Evolutionary conservation across 2,797 vertebrate species (phyloP).

Genomic region (Pteronotus mesoamericanus): DNA sequence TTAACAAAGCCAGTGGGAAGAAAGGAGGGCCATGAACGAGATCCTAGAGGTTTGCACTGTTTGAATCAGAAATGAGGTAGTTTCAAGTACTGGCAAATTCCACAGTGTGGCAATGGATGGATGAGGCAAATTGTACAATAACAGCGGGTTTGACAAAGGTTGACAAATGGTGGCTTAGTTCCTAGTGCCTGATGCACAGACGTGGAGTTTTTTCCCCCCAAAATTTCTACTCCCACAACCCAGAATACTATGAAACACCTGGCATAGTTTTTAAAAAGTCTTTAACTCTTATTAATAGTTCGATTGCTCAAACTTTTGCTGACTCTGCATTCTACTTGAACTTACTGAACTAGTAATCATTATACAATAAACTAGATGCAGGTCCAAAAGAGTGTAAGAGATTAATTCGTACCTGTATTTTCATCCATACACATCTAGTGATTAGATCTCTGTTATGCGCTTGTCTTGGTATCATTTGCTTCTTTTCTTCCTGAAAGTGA

Average conservation of each 20-base stretch:
- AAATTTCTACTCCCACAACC: not conserved
- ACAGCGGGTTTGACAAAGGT: not conserved
- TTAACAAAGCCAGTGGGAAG: not conserved
- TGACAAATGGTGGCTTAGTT: no score
- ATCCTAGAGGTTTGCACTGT: not conserved
- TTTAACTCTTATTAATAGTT: not conserved
- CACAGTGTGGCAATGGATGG: not conserved
- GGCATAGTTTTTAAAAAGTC: not conserved
- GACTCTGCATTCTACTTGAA: not conserved
- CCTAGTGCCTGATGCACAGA: not conserved
- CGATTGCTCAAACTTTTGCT: not conserved
- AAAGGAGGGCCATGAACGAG: not conserved
- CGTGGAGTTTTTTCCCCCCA: not conserved
- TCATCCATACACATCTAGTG: constrained; percentile 33
- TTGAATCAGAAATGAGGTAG: not conserved
- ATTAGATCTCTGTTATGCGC: not conserved
- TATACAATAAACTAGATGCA: not conserved
- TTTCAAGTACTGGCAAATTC: not conserved
- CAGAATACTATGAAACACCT: not conserved
- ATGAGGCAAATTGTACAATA: not conserved
- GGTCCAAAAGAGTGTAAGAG: not conserved
- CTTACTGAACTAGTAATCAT: not conserved
- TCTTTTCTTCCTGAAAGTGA: constrained; percentile 59
- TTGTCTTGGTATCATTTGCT: constrained; percentile 68
- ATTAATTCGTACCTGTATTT: constrained; percentile 61